Base-by-base conservation (phyloP, 2,113 vertebrate species). In the Xenus cinereus region DNA sequence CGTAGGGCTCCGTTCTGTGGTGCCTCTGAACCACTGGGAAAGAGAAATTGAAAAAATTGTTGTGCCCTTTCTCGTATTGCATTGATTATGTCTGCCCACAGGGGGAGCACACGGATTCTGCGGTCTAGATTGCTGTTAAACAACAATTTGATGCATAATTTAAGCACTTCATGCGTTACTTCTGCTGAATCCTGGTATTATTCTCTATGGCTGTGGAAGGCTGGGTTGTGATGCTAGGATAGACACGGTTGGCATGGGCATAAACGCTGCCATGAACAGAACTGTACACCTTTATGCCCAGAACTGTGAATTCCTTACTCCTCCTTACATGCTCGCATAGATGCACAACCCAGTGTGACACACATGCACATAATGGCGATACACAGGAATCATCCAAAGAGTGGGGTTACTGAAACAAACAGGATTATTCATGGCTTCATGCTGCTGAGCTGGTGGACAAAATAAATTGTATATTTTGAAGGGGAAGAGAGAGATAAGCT, bases 401-500 rank as follows among this genome's bases (percentile, higher is more conserved):
- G 77, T 69, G 43, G 50, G 26, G 83, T 94, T 95, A 54, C 54
- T 93, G 87, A 93, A 68, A 87, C 62, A 90, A 90, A 90, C 72
- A 74, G 72, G 92, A 94, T 98, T 97, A 92, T 57, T 94, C 46
- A 30, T 93, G 89, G 85, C 71, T 95, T 90, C 71, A 14, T 0
- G 27, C 94, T 73, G 67, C 66, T 93, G 93, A 97, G 86, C 91
- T 88, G 78, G 75, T 95, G 76, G 63, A 93, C 89, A 90, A 87
- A 97, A 97, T 95, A 97, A 96, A 97, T 96, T 97, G 83, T 96
- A 54, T 96, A 79, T 97, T 96, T 96, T 92, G 54, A 90, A 94
- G 53, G 46, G 67, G 76, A 90, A 86, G 88, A 85, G 79, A 79
- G 95, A 97, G 97, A 97, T 97, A 96, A 98, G 94, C 96, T 81